phyloP scores from a whole-genome alignment of 2,113 vertebrate genomes.

The Excalfactoria chinensis region DNA sequence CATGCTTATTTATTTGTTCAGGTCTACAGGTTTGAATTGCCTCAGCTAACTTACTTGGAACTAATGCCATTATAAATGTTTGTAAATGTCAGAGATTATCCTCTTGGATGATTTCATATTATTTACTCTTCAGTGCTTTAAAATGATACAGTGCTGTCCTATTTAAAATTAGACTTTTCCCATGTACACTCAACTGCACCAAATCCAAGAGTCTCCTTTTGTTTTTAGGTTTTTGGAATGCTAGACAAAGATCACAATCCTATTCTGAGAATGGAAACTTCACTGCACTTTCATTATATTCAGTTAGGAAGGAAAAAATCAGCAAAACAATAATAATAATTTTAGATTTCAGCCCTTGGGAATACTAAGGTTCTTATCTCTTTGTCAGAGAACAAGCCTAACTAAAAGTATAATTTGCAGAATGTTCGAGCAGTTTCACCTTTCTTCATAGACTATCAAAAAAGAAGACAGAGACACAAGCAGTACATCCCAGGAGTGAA shows the following conservation, averaged over 20 bases:
- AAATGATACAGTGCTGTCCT: conserved; percentile 12
- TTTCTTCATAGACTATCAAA: neutral
- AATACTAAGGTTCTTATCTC: neutral
- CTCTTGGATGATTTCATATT: conserved; percentile 47
- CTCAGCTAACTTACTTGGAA: conserved; percentile 53
- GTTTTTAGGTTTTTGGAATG: neutral
- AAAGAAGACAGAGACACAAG: neutral
- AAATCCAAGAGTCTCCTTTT: neutral
- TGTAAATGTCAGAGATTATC: conserved; percentile 62
- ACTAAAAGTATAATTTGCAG: neutral
- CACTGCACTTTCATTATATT: neutral
- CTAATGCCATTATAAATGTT: conserved; percentile 63
- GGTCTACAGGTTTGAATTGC: conserved; percentile 50
- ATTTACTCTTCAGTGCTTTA: conserved; percentile 29
- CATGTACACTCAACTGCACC: neutral
- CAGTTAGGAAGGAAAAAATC: neutral
- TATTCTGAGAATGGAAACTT: neutral
- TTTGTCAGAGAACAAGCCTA: neutral
- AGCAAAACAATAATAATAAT: neutral
- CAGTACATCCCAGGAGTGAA: neutral
- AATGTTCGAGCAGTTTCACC: neutral
- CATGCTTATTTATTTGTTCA: conserved; percentile 37
- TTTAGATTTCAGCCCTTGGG: neutral
- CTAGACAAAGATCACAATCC: neutral
- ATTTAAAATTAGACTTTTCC: conserved; percentile 9